These are phyloP conservation scores for Drosophila rhopaloa DNA, from an alignment of 1,140 invertebrate genomes.

Conservation along the genomic window DNA sequence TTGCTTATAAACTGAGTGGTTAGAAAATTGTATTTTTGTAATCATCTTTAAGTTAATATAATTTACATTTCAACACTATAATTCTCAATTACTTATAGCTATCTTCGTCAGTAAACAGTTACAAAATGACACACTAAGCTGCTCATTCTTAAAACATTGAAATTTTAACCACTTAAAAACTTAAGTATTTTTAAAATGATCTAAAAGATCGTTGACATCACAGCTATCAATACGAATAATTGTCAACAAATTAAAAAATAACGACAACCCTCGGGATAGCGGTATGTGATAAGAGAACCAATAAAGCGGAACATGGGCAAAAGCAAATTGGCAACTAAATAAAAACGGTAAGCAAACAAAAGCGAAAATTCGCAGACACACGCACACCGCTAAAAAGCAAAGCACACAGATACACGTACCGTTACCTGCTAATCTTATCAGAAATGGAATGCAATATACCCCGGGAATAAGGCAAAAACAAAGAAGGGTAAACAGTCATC, in stretches of 20 bases:
- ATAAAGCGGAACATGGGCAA: constrained; percentile 13
- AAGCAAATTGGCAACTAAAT: constrained; percentile 36
- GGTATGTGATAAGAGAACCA: constrained; percentile 25
- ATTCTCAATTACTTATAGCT: no score
- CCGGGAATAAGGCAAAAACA: constrained; percentile 21
- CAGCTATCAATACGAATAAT: constrained; percentile 12
- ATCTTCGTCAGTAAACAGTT: neutral
- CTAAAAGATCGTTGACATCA: constrained; percentile 20
- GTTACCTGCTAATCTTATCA: constrained; percentile 44
- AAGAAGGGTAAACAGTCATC: constrained; percentile 18
- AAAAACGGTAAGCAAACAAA: constrained; percentile 20
- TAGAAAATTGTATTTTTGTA: no score
- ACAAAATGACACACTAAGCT: neutral
- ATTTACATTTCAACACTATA: no score
- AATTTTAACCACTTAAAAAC: neutral
- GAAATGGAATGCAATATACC: constrained; percentile 49
- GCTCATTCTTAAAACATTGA: neutral
- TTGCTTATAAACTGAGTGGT: no score
- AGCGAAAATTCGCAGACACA: constrained; percentile 17
- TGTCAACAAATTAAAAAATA: constrained; percentile 16
- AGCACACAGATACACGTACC: constrained; percentile 18
- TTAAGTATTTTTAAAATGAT: neutral
- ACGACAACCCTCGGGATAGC: neutral
- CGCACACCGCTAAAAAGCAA: constrained; percentile 12
- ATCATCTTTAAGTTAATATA: no score